Percentiles rank a stretch among this genome's conserved stretches.
Evolutionary conservation across 2,888 invertebrate genomes (phyloP).

Genomic region (Caenorhabditis sulstoni): DNA sequence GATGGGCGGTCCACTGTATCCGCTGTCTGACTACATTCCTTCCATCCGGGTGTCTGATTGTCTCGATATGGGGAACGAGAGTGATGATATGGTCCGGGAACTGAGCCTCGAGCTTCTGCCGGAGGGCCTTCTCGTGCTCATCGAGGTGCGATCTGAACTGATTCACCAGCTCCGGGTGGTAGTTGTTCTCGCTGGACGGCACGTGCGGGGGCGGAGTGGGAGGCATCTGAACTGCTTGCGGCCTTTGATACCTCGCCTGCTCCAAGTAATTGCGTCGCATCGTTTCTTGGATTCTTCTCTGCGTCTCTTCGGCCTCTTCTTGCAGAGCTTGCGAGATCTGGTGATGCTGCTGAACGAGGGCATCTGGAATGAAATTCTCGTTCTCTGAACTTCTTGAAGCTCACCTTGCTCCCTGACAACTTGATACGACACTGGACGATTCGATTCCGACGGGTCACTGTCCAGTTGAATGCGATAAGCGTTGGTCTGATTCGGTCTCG

Average conservation of each 20-base stretch:
- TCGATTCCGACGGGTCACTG: slow-evolving; percentile 12
- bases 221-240: slow-evolving; percentile 44
- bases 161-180: slow-evolving; percentile 53
- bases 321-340: slow-evolving; percentile 42
- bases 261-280: slow-evolving; percentile 47
- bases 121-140: slow-evolving; percentile 48
- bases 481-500: slow-evolving; percentile 26
- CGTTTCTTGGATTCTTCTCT: slow-evolving; percentile 48
- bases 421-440: slow-evolving; percentile 45
- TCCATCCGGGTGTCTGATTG: slow-evolving; percentile 55
- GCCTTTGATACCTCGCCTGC: slow-evolving; percentile 51
- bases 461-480: slow-evolving; percentile 49
- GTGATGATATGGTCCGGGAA: slow-evolving; percentile 58
- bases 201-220: slow-evolving; percentile 31
- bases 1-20: slow-evolving; percentile 61
- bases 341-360: slow-evolving; percentile 35
- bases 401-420: slow-evolving; percentile 39
- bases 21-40: slow-evolving; percentile 47
- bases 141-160: slow-evolving; percentile 54
- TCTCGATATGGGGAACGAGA: slow-evolving; percentile 58
- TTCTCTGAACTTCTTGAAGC: neutral
- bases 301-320: slow-evolving; percentile 55
- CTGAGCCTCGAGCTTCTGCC: slow-evolving; percentile 48
- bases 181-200: slow-evolving; percentile 13
- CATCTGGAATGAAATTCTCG: slow-evolving; percentile 15